Percentiles rank a stretch among this genome's conserved stretches.
Conservation (phyloP, 2,888 invertebrate species). For the Mythimna pallens region DNA sequence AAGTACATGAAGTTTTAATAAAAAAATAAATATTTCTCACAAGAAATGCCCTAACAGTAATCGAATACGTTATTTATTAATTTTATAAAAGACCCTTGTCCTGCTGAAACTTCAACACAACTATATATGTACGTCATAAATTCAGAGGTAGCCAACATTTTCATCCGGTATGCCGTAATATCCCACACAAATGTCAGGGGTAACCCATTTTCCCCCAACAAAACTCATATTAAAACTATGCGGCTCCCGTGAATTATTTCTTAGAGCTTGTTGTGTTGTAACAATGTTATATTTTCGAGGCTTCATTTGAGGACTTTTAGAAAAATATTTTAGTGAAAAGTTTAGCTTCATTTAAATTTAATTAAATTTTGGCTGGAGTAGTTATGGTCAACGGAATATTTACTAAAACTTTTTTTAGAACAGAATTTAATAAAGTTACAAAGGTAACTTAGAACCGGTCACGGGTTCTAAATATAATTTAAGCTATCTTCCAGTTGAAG, state of each 20-base stretch:
- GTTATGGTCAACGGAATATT: not conserved
- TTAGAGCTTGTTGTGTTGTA: not conserved
- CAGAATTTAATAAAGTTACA: too few relatives aligned
- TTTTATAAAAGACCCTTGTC: constrained; percentile 1
- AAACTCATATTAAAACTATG: constrained; percentile 27
- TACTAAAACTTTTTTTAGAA: not conserved
- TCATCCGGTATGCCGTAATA: constrained; percentile 18
- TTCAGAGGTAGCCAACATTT: constrained; percentile 8
- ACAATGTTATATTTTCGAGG: constrained; percentile 9
- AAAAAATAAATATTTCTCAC: too few relatives aligned
- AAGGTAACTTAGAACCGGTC: not conserved
- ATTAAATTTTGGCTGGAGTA: not conserved
- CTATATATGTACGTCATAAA: constrained; percentile 11
- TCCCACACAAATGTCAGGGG: constrained; percentile 14
- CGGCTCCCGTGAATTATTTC: constrained; percentile 33
- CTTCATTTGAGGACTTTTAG: not conserved
- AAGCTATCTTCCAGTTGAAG: not conserved
- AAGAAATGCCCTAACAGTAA: too few relatives aligned
- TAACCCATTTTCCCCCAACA: constrained; percentile 1
- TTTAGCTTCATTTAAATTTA: not conserved
- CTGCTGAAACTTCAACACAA: not conserved
- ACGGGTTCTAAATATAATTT: not conserved
- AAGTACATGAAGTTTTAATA: too few relatives aligned
- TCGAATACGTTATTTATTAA: too few relatives aligned
- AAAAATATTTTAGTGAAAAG: not conserved